Base-by-base conservation (phyloP, 2,797 vertebrate genomes). In the Carapus acus region DNA sequence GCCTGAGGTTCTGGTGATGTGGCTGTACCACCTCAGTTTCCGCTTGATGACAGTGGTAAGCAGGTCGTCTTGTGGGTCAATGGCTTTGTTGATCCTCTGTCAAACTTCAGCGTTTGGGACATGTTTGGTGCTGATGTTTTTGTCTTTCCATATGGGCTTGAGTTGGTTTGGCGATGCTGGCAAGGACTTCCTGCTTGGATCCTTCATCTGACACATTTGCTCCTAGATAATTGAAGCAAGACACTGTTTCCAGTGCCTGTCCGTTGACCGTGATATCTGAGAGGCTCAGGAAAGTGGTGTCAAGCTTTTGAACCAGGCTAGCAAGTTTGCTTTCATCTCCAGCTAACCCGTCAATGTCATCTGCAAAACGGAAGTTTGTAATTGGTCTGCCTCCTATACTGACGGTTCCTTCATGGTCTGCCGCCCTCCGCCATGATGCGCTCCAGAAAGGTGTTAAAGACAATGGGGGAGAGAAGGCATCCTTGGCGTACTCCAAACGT, bases 1-100 rank as follows among this genome's bases (percentile, higher is more conserved):
- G 27, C 27, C 27, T 29, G 27, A 29, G 27, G 27, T 6, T 29
- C 27, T 29, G 27, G 27, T 29, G 27, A 29, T 29, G 27, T 29
- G 27, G 6, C 27, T 11, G 27, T 29, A 29, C 27, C 27, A 31
- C 43, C 43, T 45, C 21, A 45, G 43, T 45, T 45, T 45, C 43
- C 21, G 43, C 8, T 27, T 45, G 3, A 24, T 38, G 22, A 39
- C 48, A 38, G 15, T 50, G 34, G 34, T 38, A n/a, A 50, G 48
- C 33, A 50, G 48, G 34, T 50, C 48, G 39, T 50, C 33, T 12
- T 39, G 48, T 39, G 48, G 21, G 34, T 36, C 20, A 20, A 50
- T 50, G 34, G 48, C 48, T 17, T 45, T 9, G 52, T 9, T 44
- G 52, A 33, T 24, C 21, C 36, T 24, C 37, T 34, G 38, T 31